Evolutionary conservation across 1,140 invertebrate genomes (phyloP).

Genomic region (Myzus persicae): DNA sequence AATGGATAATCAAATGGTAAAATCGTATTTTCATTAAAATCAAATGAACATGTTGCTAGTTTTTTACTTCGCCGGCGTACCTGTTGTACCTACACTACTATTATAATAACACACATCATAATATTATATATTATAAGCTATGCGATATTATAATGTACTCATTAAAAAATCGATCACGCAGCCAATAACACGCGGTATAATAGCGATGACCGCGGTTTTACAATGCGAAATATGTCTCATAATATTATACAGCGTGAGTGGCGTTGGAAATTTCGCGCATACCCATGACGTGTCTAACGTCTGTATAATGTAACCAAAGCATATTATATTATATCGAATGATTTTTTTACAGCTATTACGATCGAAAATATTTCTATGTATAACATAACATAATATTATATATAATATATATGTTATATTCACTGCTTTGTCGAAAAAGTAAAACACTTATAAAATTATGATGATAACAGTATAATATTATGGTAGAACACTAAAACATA

Average conservation of each 20-base stretch:
- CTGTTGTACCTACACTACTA: not conserved
- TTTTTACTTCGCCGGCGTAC: not conserved
- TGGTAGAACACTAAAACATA: too few relatives aligned
- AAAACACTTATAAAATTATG: too few relatives aligned
- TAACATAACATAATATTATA: too few relatives aligned
- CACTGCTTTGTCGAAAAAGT: too few relatives aligned
- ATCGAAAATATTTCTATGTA: too few relatives aligned
- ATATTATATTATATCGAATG: not conserved
- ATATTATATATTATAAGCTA: too few relatives aligned
- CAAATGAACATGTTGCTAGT: not conserved
- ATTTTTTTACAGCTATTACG: not conserved
- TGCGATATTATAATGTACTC: not conserved
- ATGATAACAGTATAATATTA: too few relatives aligned
- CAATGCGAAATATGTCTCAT: not conserved
- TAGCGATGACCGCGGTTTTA: not conserved
- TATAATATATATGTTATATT: too few relatives aligned
- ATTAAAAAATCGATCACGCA: not conserved
- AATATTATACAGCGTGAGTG: not conserved
- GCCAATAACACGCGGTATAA: not conserved
- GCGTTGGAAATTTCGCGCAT: not conserved
- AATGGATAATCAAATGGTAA: not conserved
- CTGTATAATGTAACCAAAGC: too few relatives aligned
- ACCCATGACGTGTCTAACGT: not conserved
- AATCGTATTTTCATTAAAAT: constrained; percentile 10
- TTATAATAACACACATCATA: not conserved